phyloP scores from a whole-genome alignment of 2,797 vertebrate species.

The Cyprinella venusta region DNA sequence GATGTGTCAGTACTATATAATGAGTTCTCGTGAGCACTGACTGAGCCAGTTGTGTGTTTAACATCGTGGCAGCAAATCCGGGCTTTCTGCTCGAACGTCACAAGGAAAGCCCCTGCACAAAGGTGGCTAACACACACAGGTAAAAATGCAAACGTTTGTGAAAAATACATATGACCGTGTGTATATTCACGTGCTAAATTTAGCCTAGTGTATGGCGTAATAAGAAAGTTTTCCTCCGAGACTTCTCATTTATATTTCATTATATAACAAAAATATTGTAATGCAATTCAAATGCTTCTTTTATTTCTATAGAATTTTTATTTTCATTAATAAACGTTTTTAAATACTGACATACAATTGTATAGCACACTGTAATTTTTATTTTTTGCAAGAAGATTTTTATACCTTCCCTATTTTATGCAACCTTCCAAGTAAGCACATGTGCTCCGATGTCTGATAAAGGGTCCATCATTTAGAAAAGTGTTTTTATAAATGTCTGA shows the following conservation, averaged over 20 bases:
- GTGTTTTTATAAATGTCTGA: background rate
- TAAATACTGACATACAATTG: background rate
- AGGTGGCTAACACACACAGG: constrained; percentile 10
- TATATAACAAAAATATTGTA: background rate
- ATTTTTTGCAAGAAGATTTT: background rate
- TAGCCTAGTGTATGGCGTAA: constrained; percentile 35
- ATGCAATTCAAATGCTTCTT: background rate
- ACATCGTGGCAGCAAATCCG: constrained; percentile 20
- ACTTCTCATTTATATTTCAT: background rate
- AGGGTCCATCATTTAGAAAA: background rate
- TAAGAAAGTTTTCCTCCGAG: background rate
- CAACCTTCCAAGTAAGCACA: background rate
- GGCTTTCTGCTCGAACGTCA: constrained; percentile 38
- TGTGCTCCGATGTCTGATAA: background rate
- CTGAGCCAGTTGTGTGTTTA: constrained; percentile 22
- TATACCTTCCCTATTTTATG: background rate
- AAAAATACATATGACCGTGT: constrained; percentile 8
- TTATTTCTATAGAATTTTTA: background rate
- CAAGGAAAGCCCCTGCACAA: constrained; percentile 11
- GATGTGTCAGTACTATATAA: background rate
- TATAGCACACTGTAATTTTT: background rate
- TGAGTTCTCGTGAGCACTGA: background rate
- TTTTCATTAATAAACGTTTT: background rate
- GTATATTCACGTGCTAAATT: constrained; percentile 46
- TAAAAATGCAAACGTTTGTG: background rate